Conservation (phyloP, 2,113 vertebrate species). For the Spizaetus ornatus region DNA sequence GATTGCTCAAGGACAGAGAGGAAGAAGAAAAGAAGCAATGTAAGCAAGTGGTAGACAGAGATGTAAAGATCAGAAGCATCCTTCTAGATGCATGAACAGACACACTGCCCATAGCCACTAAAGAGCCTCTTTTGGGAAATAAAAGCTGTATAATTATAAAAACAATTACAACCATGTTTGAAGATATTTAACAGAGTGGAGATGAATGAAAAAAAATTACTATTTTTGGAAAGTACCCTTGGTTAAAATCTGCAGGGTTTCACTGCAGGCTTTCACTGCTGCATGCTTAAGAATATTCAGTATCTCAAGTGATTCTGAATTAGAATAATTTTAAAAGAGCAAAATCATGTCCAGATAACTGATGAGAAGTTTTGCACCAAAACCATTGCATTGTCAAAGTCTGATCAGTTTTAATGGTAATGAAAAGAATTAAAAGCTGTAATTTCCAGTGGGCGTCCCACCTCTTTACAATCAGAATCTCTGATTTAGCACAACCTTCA, state of each 20-base stretch:
- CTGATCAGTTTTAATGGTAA: not conserved
- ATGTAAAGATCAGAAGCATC: not conserved
- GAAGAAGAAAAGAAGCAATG: not conserved
- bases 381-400: not conserved
- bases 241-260: not conserved
- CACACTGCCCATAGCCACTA: rapidly evolving
- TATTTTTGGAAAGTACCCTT: not conserved
- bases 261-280: not conserved
- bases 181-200: not conserved
- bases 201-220: not conserved
- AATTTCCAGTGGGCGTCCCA: not conserved
- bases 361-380: not conserved
- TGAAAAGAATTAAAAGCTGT: not conserved
- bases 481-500: not conserved
- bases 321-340: too few relatives aligned
- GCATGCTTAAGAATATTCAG: not conserved
- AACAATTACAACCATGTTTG: not conserved
- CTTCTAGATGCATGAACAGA: not conserved
- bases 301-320: not conserved
- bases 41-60: not conserved
- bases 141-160: not conserved
- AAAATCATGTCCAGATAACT: not conserved
- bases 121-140: not conserved
- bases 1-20: slow-evolving; percentile 58
- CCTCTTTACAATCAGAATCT: not conserved